A percentile compares a stretch with the other conserved stretches of the same genome.
These are phyloP conservation scores for Hemicentrotus pulcherrimus DNA, from an alignment of 35 echinoderm and acorn worm genomes.

Conservation along the genomic window DNA sequence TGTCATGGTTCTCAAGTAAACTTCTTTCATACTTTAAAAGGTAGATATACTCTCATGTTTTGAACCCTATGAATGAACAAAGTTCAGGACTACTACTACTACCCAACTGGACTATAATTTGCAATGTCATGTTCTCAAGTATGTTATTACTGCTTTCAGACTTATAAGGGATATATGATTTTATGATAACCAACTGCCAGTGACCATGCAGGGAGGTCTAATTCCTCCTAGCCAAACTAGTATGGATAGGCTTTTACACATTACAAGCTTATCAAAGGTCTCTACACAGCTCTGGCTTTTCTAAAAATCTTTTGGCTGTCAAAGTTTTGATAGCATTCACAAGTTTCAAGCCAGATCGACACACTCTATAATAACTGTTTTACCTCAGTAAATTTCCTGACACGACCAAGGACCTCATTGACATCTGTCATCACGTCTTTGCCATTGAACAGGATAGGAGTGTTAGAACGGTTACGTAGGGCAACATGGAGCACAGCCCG, in stretches of 20 bases:
- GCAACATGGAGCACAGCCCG: constrained; percentile 91
- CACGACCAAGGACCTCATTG: constrained; percentile 76
- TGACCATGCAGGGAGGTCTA: too few relatives aligned
- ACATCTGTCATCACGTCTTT: constrained; percentile 89
- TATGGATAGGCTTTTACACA: too few relatives aligned
- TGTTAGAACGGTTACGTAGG: constrained; percentile 89
- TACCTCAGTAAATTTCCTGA: constrained; percentile 88
- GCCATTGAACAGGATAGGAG: constrained; percentile 78
- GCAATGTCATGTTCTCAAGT: too few relatives aligned
- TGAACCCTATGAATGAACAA: too few relatives aligned
- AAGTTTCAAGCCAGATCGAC: not conserved
- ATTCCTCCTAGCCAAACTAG: too few relatives aligned
- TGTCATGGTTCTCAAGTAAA: not conserved
- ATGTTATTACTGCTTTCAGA: not conserved
- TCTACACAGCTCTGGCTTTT: not conserved
- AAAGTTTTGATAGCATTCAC: not conserved
- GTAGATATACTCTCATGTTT: too few relatives aligned
- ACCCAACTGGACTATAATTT: too few relatives aligned
- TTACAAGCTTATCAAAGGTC: too few relatives aligned
- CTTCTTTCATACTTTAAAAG: too few relatives aligned
- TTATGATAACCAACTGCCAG: too few relatives aligned
- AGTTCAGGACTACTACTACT: too few relatives aligned
- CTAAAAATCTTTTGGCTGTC: not conserved
- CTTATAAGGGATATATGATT: not conserved
- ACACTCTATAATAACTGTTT: not conserved